These are phyloP conservation scores for Alloplasta piceator DNA, from an alignment of 2,888 invertebrate genomes.

Conservation along the genomic window DNA sequence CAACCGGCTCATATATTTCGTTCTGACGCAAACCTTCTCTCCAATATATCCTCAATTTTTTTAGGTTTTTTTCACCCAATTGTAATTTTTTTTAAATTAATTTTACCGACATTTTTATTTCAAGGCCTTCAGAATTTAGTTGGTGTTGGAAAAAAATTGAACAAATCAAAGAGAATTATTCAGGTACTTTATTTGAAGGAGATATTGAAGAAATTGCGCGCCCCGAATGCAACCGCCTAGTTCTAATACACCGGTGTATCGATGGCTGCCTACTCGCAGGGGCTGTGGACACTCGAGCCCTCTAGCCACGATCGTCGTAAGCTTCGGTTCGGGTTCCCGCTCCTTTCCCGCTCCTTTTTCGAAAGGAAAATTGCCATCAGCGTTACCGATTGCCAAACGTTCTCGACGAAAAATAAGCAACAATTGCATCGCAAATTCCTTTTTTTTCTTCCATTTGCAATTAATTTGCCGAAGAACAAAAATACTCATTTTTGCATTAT, in stretches of 20 bases:
- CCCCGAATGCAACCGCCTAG: constrained; percentile 37
- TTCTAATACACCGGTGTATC: constrained; percentile 66
- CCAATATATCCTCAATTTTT: neutral
- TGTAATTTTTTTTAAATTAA: too few species aligned
- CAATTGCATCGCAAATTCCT: too few species aligned
- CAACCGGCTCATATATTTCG: constrained; percentile 29
- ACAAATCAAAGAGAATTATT: neutral
- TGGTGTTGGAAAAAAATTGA: neutral
- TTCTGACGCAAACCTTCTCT: neutral
- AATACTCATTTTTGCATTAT: neutral
- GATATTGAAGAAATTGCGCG: neutral
- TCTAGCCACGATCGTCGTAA: constrained; percentile 10
- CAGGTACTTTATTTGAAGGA: neutral
- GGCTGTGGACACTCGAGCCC: constrained; percentile 30
- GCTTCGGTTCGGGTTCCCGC: neutral
- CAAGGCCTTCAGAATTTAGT: neutral
- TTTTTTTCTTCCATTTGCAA: neutral
- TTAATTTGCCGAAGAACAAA: neutral
- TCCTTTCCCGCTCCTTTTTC: too few species aligned
- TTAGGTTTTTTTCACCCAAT: neutral
- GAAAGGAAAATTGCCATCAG: too few species aligned
- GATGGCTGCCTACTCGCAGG: constrained; percentile 66
- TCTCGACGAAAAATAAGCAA: too few species aligned
- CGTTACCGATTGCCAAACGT: too few species aligned
- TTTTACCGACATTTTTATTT: neutral